These are phyloP conservation scores for Ctena decussata DNA, from an alignment of 2,888 invertebrate species.

Conservation along the genomic window DNA sequence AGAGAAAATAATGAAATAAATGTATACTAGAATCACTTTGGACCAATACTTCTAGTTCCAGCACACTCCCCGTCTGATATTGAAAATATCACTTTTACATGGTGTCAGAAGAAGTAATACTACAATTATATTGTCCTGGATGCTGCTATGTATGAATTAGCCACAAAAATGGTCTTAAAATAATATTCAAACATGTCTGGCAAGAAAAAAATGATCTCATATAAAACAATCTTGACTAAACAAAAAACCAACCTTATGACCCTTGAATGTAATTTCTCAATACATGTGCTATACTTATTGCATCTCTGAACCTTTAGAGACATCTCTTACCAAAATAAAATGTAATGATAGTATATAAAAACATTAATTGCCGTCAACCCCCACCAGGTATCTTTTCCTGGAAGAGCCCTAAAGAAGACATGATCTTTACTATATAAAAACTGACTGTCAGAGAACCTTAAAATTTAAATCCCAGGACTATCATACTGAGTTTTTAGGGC, in stretches of 20 bases:
- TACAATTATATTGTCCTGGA: not conserved
- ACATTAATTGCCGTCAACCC: too few species aligned
- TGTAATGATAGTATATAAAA: too few species aligned
- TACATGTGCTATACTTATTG: not conserved
- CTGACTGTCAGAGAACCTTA: not conserved
- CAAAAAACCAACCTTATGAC: too few species aligned
- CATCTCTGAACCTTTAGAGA: not conserved
- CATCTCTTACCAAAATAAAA: not conserved
- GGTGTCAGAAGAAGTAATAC: not conserved
- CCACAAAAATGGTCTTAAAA: not conserved
- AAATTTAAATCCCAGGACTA: not conserved
- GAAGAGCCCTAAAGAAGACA: not conserved
- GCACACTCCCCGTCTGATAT: conserved; percentile 32
- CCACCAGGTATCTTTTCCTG: too few species aligned
- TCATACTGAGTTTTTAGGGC: not conserved
- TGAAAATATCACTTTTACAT: conserved; percentile 20
- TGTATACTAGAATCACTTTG: not conserved
- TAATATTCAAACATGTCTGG: not conserved
- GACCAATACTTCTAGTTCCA: not conserved
- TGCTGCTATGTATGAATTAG: not conserved
- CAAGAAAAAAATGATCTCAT: too few species aligned
- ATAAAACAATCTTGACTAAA: too few species aligned
- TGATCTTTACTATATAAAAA: not conserved
- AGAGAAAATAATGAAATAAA: not conserved
- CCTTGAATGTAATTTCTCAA: too few species aligned